A percentile compares a stretch with the other conserved stretches of the same genome.
These are phyloP conservation scores for Bostrychus sinensis DNA, from an alignment of 2,113 vertebrate species.

Conservation along the genomic window DNA sequence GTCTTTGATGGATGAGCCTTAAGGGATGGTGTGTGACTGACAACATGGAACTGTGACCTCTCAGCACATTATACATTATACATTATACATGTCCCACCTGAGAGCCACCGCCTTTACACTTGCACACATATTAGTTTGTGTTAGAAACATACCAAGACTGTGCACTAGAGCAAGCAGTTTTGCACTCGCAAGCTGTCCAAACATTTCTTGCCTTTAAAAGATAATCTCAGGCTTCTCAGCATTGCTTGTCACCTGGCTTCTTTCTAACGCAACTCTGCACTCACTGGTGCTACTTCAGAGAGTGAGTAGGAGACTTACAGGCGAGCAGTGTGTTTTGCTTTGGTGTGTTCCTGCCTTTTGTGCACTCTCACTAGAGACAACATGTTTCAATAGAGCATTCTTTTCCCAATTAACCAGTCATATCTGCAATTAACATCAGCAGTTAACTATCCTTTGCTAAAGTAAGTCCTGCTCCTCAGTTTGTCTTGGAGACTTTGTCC, in stretches of 20 bases:
- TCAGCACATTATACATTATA: constrained; percentile 19
- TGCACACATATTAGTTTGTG: constrained; percentile 8
- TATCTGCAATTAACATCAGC: no score
- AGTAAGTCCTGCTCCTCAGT: no score
- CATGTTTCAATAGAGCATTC: constrained; percentile 34
- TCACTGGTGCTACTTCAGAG: constrained; percentile 50
- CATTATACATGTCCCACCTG: constrained; percentile 47
- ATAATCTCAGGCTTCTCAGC: constrained; percentile 23
- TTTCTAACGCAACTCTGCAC: constrained; percentile 40
- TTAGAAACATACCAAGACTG: constrained; percentile 19
- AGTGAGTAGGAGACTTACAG: constrained; percentile 22
- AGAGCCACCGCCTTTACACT: constrained; percentile 13
- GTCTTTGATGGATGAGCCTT: constrained; percentile 25
- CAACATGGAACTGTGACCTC: constrained; percentile 30
- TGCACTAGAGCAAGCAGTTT: constrained; percentile 26
- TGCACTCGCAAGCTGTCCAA: constrained; percentile 46
- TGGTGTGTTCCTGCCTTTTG: constrained; percentile 11
- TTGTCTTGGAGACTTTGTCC: constrained; percentile 30
- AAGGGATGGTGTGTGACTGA: constrained; percentile 30
- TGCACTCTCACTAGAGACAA: not conserved
- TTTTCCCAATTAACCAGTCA: constrained; percentile 55
- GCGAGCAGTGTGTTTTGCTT: constrained; percentile 12
- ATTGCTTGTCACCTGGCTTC: constrained; percentile 34
- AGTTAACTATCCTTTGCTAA: constrained; percentile 56
- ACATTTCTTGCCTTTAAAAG: constrained; percentile 45